Evolutionary conservation across 1,140 invertebrate species (phyloP), one percentile per base, ranked within the genome.

Genomic region (Amphibalanus amphitrite): DNA sequence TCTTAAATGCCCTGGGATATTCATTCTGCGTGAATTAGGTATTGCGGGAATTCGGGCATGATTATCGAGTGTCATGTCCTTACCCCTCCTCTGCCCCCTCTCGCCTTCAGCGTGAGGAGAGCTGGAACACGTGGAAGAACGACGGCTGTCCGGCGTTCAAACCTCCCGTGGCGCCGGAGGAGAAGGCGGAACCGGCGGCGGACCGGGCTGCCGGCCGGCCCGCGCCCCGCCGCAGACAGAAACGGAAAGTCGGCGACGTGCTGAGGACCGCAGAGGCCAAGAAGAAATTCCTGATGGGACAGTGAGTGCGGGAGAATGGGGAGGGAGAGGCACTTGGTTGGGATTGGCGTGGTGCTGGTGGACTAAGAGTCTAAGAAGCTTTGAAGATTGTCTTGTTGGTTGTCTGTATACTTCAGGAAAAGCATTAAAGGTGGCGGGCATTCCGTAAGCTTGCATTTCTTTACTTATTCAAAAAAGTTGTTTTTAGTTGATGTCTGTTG

Each of bases 121-220:
- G 92, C 80, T 98, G 97, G 96, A 98, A 94, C 80, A 85, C 85
- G 40, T 99, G 97, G 97, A 99, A 99, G 80, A 98, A 98, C 83
- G 93, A 98, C 76, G 92, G 93, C 0, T 98, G 95, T 81, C 83
- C 83, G 75, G 86, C 88, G 77, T 91, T 78, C 86, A 91, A 78
- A 86, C 64, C 64, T 6, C 26, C 64, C 6, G 20, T 25, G 26
- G 64, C 64, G 26, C 10, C 4, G 64, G 64, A 23, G 64, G 20
- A 8, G 4, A 6, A 6, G 64, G 3, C 64, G 23, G 64, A 26
- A 25, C 20, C 64, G 23, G 64, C 64, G 64, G 26, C n/a, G n/a
- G n/a, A n/a, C n/a, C n/a, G n/a, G n/a, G n/a, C n/a, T n/a, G n/a
- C 64, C 6, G 26, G 23, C 64, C 20, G 33, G 72, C 69, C 26